These are phyloP conservation scores for Pelodytes ibericus DNA, from an alignment of 2,797 vertebrate genomes.

Conservation along the genomic window DNA sequence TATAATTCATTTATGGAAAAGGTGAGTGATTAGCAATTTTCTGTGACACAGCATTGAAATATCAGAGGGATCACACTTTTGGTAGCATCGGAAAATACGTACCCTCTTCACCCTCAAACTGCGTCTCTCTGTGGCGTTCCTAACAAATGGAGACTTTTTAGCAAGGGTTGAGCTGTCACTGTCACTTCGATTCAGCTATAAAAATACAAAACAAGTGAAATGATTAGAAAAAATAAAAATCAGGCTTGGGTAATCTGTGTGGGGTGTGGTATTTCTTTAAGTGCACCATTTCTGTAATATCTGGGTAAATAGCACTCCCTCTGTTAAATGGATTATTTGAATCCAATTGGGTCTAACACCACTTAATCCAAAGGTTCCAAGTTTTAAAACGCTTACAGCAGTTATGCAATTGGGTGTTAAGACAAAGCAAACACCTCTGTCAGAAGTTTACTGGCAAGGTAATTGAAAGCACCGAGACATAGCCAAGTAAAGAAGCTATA, in stretches of 20 bases:
- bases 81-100: constrained; percentile 30
- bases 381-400: background rate
- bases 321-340: background rate
- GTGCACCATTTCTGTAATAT: background rate
- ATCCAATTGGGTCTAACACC: background rate
- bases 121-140: constrained; percentile 77
- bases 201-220: constrained; percentile 1
- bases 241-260: background rate
- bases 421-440: background rate
- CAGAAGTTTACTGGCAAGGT: background rate
- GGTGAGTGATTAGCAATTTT: too few species aligned
- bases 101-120: constrained; percentile 80
- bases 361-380: background rate
- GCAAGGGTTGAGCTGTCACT: constrained; percentile 85
- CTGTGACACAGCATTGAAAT: too few species aligned
- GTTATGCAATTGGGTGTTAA: background rate
- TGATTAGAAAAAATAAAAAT: background rate
- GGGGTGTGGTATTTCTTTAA: background rate
- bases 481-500: background rate
- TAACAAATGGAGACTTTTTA: constrained; percentile 79
- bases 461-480: background rate
- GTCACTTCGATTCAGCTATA: constrained; percentile 81
- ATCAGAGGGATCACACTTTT: too few species aligned
- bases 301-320: background rate
- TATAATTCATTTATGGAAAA: too few species aligned